Evolutionary conservation across 2,888 invertebrate species (phyloP).

Genomic region (Machimus rusticus): DNA sequence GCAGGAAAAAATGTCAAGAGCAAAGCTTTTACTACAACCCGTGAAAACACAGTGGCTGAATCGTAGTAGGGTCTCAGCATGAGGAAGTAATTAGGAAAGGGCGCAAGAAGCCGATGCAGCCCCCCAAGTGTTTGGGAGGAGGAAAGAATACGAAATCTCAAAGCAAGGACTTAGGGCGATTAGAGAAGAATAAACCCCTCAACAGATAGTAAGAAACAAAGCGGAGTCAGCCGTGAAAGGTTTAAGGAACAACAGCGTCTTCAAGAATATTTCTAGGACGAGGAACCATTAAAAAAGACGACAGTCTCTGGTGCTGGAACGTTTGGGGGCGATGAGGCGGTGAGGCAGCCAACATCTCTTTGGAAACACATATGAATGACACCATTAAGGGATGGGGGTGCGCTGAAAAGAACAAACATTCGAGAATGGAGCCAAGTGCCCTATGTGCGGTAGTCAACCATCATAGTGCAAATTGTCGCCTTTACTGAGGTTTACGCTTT

Average conservation of each 20-base stretch:
- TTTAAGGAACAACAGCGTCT: not conserved
- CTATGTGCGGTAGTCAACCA: not conserved
- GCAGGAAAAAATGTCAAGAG: not conserved
- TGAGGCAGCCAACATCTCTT: not conserved
- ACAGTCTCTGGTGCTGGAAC: not conserved
- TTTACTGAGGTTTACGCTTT: not conserved
- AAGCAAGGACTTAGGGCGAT: not conserved
- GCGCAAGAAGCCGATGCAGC: not conserved
- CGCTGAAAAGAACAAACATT: not conserved
- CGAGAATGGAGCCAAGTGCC: not conserved
- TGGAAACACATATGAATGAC: not conserved
- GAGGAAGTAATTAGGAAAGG: conserved; percentile 5
- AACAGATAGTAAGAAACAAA: not conserved
- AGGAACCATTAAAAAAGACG: not conserved
- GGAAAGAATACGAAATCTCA: not conserved
- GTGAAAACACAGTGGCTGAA: not conserved
- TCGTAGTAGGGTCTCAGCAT: not conserved
- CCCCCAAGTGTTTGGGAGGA: not conserved
- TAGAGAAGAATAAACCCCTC: not conserved
- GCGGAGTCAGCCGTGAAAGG: not conserved
- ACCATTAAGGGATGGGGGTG: not conserved
- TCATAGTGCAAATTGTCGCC: not conserved
- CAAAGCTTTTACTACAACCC: not conserved
- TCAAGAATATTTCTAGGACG: not conserved
- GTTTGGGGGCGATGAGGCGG: not conserved